Evolutionary conservation across 2,888 invertebrate species (phyloP), one percentile per base, ranked within the genome.

Genomic region (Steinernema scapterisci): DNA sequence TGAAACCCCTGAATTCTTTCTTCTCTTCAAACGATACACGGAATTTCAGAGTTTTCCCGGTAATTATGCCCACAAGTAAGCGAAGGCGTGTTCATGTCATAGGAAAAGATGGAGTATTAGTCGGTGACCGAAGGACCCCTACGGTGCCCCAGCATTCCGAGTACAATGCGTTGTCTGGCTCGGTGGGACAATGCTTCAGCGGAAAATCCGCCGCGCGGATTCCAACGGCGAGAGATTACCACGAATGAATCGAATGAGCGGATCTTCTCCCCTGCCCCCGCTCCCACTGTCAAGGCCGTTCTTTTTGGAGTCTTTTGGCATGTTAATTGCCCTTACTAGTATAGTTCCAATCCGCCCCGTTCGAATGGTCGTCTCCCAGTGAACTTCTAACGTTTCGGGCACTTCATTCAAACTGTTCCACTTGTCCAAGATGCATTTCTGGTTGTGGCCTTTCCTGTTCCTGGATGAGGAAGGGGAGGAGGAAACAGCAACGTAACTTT

Each of bases 121-220:
- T 16, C 38, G 63, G 63, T 63, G 63, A 63, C 63, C 63, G 63
- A 1, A 38, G 63, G 63, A 63, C 63, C 63, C 63, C 63, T 25
- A 63, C 63, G 27, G 63, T 16, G 63, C 63, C 63, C 25, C 16
- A 31, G 27, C 31, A 25, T 38, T 54, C n/a, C 31, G 31, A 25
- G 25, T 31, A 63, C 63, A 63, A 63, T 63, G 63, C 23, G 31
- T 63, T 63, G 31, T 3, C 31, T 25, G 13, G 23, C 63, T 63
- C 63, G 63, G 38, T 38, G 38, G 63, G 31, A 63, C 63, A 63
- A 63, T 63, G 63, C 63, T 31, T 63, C 31, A 63, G 63, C 31
- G 63, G 38, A 63, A 63, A 63, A 63, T 31, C 31, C 63, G 9
- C 11, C 63, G 63, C 31, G 52, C 16, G 31, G 27, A 63, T 63